phyloP scores from a whole-genome alignment of 2,797 vertebrate species.

The Cyclura pinguis region DNA sequence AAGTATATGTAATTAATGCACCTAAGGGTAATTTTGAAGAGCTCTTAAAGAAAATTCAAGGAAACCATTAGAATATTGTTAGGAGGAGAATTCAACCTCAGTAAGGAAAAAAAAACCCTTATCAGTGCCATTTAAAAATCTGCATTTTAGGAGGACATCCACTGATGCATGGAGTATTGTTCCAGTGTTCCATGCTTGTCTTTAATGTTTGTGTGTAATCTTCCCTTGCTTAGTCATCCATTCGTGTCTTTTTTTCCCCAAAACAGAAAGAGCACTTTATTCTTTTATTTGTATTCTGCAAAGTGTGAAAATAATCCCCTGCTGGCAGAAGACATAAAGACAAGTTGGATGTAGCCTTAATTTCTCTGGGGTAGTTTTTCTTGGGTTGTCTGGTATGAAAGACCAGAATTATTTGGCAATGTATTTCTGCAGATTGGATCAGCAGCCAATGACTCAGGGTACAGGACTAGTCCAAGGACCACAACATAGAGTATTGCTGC shows the following conservation, averaged over 20 bases:
- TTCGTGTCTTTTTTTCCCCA: constrained; percentile 1
- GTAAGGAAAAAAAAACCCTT: neutral
- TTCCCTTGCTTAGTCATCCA: constrained; percentile 38
- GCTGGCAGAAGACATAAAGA: neutral
- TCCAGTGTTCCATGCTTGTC: constrained; percentile 45
- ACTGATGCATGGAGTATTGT: constrained; percentile 26
- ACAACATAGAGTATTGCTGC: too few species aligned
- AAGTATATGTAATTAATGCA: constrained; percentile 65
- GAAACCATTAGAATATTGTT: constrained; percentile 48
- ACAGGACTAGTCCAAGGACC: too few species aligned
- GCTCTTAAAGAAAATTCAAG: constrained; percentile 56
- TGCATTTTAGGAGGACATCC: constrained; percentile 29
- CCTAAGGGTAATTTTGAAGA: constrained; percentile 59
- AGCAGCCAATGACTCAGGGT: too few species aligned
- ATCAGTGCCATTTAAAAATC: constrained; percentile 17
- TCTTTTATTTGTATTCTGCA: constrained; percentile 35
- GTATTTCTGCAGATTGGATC: too few species aligned
- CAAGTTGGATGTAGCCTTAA: neutral
- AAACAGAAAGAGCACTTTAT: constrained; percentile 11
- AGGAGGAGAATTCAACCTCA: constrained; percentile 35
- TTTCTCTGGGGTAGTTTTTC: neutral
- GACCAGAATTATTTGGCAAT: too few species aligned
- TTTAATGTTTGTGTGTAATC: constrained; percentile 24
- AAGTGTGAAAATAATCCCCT: constrained; percentile 13
- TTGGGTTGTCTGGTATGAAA: too few species aligned